Base-by-base conservation (phyloP, 2,888 invertebrate species). In the Agrochola lota region DNA sequence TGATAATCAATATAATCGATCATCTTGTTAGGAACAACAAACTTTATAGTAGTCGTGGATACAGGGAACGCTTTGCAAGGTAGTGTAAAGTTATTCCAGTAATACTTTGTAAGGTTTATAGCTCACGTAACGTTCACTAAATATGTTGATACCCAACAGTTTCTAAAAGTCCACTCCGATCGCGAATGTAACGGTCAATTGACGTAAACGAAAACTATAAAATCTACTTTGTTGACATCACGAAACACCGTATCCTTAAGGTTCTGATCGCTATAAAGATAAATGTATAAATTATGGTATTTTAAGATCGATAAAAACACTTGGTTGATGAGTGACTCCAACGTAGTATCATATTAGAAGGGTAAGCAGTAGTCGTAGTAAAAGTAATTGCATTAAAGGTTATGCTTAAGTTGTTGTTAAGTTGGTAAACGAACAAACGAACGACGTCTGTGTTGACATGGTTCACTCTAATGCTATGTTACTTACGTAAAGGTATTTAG, bases 211-310 rank as follows among this genome's bases (percentile, higher is more conserved):
- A 81, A 85, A 81, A 83, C 85, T 87, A 89, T 91, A 91, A 92
- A 88, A 88, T 85, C 79, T 86, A 91, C 92, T 91, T 89, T 91
- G 92, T 93, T 91, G 85, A 85, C 82, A 81, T 67, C 76, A 81
- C 46, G 71, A 69, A 77, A 76, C 77, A 79, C 83, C 78, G 74
- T 75, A 67, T 73, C 77, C 80, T 84, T 77, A 80, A 64, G 63
- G 80, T 76, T 83, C 40, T 40, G 76, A 83, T 83, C 40, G 55
- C 66, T 57, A 82, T 85, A 86, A 86, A 81, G 76, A 78, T 81
- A 74, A 78, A 59, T 67, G n/a, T 59, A 66, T 69, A 49, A 59
- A 73, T 83, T 55, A 67, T 71, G 26, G 40, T 66, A 72, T 71
- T 84, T 71, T 43, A 11, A 66, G 4, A 69, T 74, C 73, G 43